These are phyloP conservation scores for Eulemur rufifrons DNA, from an alignment of 2,113 vertebrate species.

Conservation along the genomic window DNA sequence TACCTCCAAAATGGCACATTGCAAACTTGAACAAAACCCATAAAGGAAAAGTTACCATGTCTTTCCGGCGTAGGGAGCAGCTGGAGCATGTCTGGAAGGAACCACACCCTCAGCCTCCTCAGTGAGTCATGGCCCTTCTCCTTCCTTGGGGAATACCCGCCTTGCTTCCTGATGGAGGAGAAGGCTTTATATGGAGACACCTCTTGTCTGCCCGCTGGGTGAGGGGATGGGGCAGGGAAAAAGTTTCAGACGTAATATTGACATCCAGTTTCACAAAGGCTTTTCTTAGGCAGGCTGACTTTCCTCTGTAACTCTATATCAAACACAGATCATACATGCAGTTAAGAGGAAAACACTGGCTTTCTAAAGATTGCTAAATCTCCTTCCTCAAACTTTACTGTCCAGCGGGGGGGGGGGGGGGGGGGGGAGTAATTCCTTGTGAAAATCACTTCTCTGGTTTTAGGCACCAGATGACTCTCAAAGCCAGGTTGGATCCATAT, in stretches of 20 bases:
- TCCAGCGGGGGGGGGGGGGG: neutral
- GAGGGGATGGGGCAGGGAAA: neutral
- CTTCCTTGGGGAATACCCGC: slow-evolving; percentile 41
- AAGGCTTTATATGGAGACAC: slow-evolving; percentile 34
- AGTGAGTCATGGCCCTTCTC: slow-evolving; percentile 47
- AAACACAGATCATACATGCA: neutral
- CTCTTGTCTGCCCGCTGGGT: neutral
- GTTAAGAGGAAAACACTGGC: neutral
- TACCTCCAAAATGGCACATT: slow-evolving; percentile 26
- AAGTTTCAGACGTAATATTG: neutral
- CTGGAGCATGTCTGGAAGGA: slow-evolving; percentile 38
- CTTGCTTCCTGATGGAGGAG: slow-evolving; percentile 43
- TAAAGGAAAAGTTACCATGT: slow-evolving; percentile 35
- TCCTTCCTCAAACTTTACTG: neutral
- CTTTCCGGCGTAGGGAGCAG: slow-evolving; percentile 29
- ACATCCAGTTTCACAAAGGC: neutral
- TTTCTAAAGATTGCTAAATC: slow-evolving; percentile 28
- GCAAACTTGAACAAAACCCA: slow-evolving; percentile 2
- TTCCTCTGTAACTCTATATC: neutral
- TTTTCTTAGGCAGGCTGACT: neutral
- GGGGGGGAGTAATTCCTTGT: neutral
- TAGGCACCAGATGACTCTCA: neutral
- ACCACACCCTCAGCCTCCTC: slow-evolving; percentile 57
- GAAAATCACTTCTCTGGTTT: slow-evolving; percentile 14
- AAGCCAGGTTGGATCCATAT: neutral